phyloP scores from a whole-genome alignment of 2,797 vertebrate genomes.

The Petrocephalus schoutedeni region DNA sequence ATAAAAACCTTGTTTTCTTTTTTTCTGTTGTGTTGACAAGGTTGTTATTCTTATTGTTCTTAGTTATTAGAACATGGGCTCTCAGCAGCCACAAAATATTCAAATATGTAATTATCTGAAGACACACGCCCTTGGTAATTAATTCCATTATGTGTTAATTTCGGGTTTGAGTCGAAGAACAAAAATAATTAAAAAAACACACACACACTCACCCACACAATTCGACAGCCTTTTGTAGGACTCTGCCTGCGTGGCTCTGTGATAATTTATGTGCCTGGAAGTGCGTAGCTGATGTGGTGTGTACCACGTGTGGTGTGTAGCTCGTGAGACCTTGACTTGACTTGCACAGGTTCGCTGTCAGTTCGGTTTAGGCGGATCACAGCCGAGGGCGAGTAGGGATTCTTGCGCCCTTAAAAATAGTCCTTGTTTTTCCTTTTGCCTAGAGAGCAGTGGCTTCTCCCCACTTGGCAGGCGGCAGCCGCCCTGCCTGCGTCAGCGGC shows the following conservation, averaged over 20 bases:
- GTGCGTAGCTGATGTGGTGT: not conserved
- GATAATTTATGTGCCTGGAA: not conserved
- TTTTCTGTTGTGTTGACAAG: not conserved
- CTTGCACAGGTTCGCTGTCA: not conserved
- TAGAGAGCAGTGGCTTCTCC: not conserved
- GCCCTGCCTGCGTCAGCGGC: not conserved
- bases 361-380: not conserved
- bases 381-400: not conserved
- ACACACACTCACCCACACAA: not conserved
- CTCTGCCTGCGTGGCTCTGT: not conserved
- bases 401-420: not conserved
- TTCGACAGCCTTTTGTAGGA: too few species aligned
- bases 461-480: not conserved
- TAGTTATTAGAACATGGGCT: not conserved
- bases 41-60: not conserved
- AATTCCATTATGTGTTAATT: slow-evolving; percentile 1
- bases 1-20: not conserved
- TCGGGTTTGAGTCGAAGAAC: not conserved
- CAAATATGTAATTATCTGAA: slow-evolving; percentile 14
- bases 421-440: not conserved
- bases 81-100: not conserved
- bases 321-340: not conserved
- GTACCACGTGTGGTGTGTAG: not conserved
- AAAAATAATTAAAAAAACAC: not conserved
- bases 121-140: slow-evolving; percentile 2